Conservation (phyloP, 2,113 vertebrate genomes). For the Bos javanicus region DNA sequence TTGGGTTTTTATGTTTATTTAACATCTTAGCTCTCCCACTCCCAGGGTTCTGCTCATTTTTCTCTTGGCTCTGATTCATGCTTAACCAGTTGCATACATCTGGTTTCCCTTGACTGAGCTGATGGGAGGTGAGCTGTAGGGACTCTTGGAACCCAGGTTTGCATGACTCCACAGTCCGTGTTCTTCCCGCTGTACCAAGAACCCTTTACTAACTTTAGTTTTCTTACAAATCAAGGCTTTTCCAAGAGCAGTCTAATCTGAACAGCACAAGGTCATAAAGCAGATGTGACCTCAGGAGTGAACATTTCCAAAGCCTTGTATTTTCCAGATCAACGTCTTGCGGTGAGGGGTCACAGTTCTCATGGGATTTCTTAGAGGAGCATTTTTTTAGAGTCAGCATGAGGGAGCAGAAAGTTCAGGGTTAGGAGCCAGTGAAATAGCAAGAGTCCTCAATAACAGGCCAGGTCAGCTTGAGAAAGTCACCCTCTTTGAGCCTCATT, state of each 20-base stretch:
- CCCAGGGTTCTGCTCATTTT: neutral
- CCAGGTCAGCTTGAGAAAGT: neutral
- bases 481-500: neutral
- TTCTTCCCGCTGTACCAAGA: neutral
- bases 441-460: neutral
- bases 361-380: neutral
- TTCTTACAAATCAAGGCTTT: conserved; percentile 19
- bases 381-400: neutral
- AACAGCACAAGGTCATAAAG: conserved; percentile 35
- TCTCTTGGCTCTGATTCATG: neutral
- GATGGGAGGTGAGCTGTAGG: neutral
- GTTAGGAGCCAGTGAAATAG: neutral
- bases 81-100: neutral
- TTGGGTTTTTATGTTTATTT: neutral
- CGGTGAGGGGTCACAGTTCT: neutral
- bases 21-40: neutral
- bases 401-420: neutral
- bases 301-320: conserved; percentile 5
- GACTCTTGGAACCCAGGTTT: neutral
- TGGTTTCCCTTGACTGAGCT: neutral
- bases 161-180: neutral
- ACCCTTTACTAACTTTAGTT: neutral
- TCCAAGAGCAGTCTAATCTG: conserved; percentile 20
- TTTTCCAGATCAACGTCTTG: neutral
- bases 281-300: conserved; percentile 40